phyloP scores from a whole-genome alignment of 1,140 invertebrate species.

The Scaptodrosophila lebanonensis region DNA sequence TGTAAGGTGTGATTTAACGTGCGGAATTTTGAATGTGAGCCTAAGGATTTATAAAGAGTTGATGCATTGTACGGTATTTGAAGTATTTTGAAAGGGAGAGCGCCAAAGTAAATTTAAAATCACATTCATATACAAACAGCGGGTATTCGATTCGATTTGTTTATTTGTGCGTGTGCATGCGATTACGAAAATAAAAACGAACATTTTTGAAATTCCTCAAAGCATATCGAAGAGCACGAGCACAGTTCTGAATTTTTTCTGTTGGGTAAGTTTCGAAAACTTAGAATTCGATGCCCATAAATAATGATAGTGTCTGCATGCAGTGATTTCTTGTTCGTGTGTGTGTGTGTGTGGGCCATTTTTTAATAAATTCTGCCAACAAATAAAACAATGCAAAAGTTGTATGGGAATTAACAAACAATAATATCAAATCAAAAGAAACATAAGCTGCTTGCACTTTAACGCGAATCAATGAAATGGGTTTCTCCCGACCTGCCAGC shows the following conservation, averaged over 20 bases:
- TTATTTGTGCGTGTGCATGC: not conserved
- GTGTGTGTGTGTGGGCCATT: conserved; percentile 8
- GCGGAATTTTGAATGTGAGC: too few species aligned
- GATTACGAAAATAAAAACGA: conserved; percentile 31
- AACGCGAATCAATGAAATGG: conserved; percentile 54
- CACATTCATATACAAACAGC: conserved; percentile 1
- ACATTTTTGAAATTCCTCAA: conserved; percentile 32
- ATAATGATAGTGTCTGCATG: conserved; percentile 37
- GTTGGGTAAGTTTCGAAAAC: conserved; percentile 56
- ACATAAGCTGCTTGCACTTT: not conserved
- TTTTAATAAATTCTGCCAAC: conserved; percentile 42
- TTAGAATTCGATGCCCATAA: conserved; percentile 33
- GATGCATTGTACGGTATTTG: too few species aligned
- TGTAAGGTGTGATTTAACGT: too few species aligned
- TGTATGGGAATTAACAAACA: conserved; percentile 46
- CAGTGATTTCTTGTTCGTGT: too few species aligned
- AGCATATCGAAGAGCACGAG: conserved; percentile 44
- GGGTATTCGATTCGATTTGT: not conserved
- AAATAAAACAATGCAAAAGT: not conserved
- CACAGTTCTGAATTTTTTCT: conserved; percentile 23
- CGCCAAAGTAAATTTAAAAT: too few species aligned
- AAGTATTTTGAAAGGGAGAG: too few species aligned
- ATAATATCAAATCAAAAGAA: conserved; percentile 26
- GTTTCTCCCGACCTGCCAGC: conserved; percentile 34
- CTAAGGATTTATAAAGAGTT: too few species aligned